These are phyloP conservation scores for Zingel zingel DNA, from an alignment of 2,113 vertebrate species.

Conservation along the genomic window DNA sequence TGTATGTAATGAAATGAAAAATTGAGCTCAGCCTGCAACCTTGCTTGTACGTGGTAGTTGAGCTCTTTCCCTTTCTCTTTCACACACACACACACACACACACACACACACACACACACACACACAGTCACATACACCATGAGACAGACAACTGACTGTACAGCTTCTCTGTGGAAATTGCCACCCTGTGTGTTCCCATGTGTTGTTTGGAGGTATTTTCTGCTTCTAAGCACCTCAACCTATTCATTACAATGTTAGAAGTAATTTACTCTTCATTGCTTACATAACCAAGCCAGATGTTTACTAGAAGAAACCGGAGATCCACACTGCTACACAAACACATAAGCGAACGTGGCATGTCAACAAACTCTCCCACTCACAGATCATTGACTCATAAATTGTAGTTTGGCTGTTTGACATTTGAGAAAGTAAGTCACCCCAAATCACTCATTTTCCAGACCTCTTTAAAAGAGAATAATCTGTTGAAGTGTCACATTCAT, in stretches of 20 bases:
- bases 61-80: conserved; percentile 23
- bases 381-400: conserved; percentile 15
- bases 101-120: not conserved
- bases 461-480: conserved; percentile 1
- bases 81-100: not conserved
- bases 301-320: conserved; percentile 34
- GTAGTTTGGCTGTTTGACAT: conserved; percentile 21
- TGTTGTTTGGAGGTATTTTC: conserved; percentile 33
- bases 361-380: conserved; percentile 35
- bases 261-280: conserved; percentile 14
- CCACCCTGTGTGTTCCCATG: not conserved
- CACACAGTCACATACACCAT: not conserved
- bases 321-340: conserved; percentile 35
- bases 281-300: conserved; percentile 41
- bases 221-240: conserved; percentile 14
- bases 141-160: not conserved
- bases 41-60: not conserved
- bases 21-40: conserved; percentile 32
- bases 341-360: conserved; percentile 43
- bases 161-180: not conserved
- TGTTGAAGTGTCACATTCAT: not conserved
- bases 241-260: conserved; percentile 45
- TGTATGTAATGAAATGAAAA: no score
- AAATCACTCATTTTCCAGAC: not conserved
- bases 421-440: not conserved